Base-by-base conservation (phyloP, 2,888 invertebrate genomes). In the Acleris laterana region DNA sequence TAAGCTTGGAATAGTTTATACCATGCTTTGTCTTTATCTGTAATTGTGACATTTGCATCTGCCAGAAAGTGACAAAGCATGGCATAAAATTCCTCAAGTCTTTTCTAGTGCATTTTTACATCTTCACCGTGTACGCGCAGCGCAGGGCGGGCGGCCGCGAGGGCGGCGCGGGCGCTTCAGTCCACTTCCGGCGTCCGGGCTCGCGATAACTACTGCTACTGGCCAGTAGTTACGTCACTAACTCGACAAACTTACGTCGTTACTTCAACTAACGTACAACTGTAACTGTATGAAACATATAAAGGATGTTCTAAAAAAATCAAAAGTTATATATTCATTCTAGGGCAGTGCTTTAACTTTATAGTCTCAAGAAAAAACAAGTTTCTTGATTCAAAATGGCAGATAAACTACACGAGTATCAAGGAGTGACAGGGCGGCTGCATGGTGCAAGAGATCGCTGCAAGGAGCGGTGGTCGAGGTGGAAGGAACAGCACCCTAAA, bases 401-500 rank as follows among this genome's bases (percentile, higher is more conserved):
- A 78, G 96, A 97, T 72, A 97, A 97, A 83, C 85, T 97, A 62
- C 94, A 96, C 77, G 96, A 96, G 74, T 97, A 97, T 82, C 95
- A 96, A 81, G 97, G 97, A 0, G 87, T 95, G 60, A 85, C 95
- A 1, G 97, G 97, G 7, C 93, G 96, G 25, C 81, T 96, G 32
- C 97, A 97, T 78, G 93, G 94, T 20, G 90, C 94, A 69, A 93
- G 96, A 55, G 96, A 96, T 71, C 91, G 91, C 63, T 89, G 95
- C 46, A 94, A 93, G 63, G 96, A 95, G 78, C 93, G 93, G 69
- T 95, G 94, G 93, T 81, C 93, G 2, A 84, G 79, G 19, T 96
- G 95, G 93, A 95, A 94, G 67, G 95, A 96, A 71, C 86, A 93
- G 63, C 93, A 95, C 76, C 93, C 94, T 0, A 84, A 88, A 38